phyloP scores from a whole-genome alignment of 1,140 invertebrate genomes.

The Eriocheir sinensis region DNA sequence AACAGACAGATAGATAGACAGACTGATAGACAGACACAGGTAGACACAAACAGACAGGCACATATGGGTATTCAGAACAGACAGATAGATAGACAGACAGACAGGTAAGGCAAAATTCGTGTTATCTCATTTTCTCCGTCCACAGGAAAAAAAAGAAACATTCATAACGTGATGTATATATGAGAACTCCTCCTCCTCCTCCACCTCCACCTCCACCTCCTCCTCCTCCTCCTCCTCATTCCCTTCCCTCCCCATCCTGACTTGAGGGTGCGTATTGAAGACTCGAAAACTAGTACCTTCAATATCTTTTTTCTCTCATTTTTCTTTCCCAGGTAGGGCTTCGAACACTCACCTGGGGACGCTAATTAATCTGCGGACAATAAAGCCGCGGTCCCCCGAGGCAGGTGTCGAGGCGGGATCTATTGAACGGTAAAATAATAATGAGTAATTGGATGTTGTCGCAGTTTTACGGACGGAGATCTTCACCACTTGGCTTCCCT shows the following conservation, averaged over 20 bases:
- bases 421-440: neutral
- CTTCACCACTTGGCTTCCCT: too few relatives aligned
- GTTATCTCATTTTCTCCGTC: too few relatives aligned
- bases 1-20: neutral
- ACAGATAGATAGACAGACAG: too few relatives aligned
- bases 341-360: neutral
- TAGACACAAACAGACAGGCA: neutral
- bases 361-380: neutral
- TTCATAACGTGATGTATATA: neutral
- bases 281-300: neutral
- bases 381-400: neutral
- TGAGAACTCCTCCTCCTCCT: too few relatives aligned
- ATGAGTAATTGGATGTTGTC: neutral
- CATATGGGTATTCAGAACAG: too few relatives aligned
- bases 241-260: too few relatives aligned
- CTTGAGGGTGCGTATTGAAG: neutral
- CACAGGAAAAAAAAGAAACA: neutral
- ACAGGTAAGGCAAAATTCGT: too few relatives aligned
- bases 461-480: neutral
- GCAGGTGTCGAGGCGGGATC: neutral
- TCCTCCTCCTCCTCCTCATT: too few relatives aligned
- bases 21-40: neutral
- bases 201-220: too few relatives aligned
- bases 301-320: neutral
- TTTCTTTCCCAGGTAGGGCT: neutral